Evolutionary conservation across 2,113 vertebrate genomes (phyloP).

Genomic region (Thomomys bottae): DNA sequence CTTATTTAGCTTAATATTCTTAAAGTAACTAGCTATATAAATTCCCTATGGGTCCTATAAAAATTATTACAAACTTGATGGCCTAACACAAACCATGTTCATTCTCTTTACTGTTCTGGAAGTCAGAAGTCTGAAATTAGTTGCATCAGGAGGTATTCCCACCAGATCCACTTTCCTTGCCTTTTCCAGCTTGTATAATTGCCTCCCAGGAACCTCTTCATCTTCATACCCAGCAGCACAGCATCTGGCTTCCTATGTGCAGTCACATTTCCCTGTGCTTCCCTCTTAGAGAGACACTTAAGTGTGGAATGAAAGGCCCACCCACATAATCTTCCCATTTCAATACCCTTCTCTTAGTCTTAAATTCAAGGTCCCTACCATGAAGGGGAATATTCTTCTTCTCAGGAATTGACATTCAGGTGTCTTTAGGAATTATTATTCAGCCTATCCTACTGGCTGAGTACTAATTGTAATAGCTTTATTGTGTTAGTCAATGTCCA

Average conservation of each 20-base stretch:
- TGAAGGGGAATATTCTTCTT: too few species aligned
- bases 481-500: too few species aligned
- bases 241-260: background rate
- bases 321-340: too few species aligned
- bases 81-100: background rate
- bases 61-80: background rate
- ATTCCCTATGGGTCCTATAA: background rate
- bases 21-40: background rate
- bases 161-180: background rate
- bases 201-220: background rate
- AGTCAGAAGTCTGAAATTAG: background rate
- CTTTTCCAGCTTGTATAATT: background rate
- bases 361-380: too few species aligned
- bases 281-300: background rate
- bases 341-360: too few species aligned
- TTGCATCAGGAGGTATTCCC: background rate
- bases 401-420: too few species aligned
- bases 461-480: too few species aligned
- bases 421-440: too few species aligned
- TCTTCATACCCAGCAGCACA: background rate
- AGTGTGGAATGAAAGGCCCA: too few species aligned
- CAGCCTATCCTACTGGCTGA: too few species aligned
- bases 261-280: background rate
- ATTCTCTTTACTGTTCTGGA: background rate
- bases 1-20: background rate